Evolutionary conservation across 2,113 vertebrate species (phyloP), one percentile per base, ranked within the genome.

Genomic region (Pteropus alecto): DNA sequence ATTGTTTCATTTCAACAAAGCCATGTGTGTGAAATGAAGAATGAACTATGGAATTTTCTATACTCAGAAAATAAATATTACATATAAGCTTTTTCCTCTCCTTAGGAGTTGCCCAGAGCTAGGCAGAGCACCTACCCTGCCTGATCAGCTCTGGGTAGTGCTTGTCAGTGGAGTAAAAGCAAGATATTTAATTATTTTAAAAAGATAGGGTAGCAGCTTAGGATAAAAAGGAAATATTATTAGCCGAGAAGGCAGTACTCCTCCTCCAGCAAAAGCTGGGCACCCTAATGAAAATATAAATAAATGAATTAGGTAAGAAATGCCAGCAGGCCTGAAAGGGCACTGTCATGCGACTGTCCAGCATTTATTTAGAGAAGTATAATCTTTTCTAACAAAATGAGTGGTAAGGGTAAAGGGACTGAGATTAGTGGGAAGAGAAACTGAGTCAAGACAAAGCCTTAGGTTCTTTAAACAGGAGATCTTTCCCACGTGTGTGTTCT

Each of bases 221-320:
- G 79, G 87, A 96, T 92, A 86, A 92, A 95, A 98, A 87, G 81
- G 3, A 95, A 98, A 92, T 61, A 43, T 54, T 96, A 33, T 87
- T 92, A 89, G 68, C 76, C 68, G 51, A 95, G 71, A 67, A 83
- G 41, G 35, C 60, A 95, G 33, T 63, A 54, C 51, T 97, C 70
- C 93, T 98, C 83, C 96, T 97, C 97, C 91, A 95, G 81, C 94
- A 97, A 95, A 95, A 98, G 90, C 94, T 98, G 87, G 46, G 91
- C 95, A 74, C 19, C 38, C 86, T 95, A 84, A 87, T 95, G 97
- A 96, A 98, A 97, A 93, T 88, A 97, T 54, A 96, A 97, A 95
- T 84, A 86, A 95, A 95, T 95, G 48, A 95, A 93, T 93, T 51
- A 79, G 38, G 79, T 65, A 94, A 95, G 67, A 97, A 65, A 65